Evolutionary conservation across 2,888 invertebrate genomes (phyloP).

Genomic region (Embidobia sp.): DNA sequence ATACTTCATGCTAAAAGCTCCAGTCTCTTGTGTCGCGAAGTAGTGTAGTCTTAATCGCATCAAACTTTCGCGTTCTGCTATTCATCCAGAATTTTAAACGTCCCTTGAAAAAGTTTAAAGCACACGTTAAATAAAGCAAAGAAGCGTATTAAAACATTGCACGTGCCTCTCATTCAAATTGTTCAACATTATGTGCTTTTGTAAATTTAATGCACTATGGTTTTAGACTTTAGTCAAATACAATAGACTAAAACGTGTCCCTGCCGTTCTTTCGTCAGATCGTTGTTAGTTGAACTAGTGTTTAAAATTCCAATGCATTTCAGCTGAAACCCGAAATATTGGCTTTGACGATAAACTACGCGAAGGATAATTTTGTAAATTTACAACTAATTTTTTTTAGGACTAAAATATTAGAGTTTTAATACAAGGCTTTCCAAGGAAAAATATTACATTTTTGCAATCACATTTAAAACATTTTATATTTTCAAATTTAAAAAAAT

Average conservation of each 20-base stretch:
- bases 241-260: slow-evolving; percentile 14
- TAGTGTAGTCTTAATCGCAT: slow-evolving; percentile 32
- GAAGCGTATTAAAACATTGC: slow-evolving; percentile 27
- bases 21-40: slow-evolving; percentile 11
- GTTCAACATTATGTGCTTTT: slow-evolving; percentile 31
- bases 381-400: too few species aligned
- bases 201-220: slow-evolving; percentile 28
- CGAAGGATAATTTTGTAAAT: too few species aligned
- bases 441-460: too few species aligned
- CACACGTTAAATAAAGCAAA: slow-evolving; percentile 35
- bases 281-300: too few species aligned
- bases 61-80: slow-evolving; percentile 29
- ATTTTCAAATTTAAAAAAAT: too few species aligned
- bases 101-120: slow-evolving; percentile 20
- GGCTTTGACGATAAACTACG: too few species aligned
- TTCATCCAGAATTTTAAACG: slow-evolving; percentile 27
- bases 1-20: slow-evolving; percentile 19
- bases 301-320: too few species aligned
- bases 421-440: too few species aligned
- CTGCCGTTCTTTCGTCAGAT: slow-evolving; percentile 19
- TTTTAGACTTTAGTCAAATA: slow-evolving; percentile 33
- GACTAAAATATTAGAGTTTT: too few species aligned
- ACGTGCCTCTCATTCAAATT: slow-evolving; percentile 32
- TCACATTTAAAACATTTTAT: too few species aligned
- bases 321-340: too few species aligned